Base-by-base conservation (phyloP, 2,888 invertebrate genomes). In the Bunonema sp. region DNA sequence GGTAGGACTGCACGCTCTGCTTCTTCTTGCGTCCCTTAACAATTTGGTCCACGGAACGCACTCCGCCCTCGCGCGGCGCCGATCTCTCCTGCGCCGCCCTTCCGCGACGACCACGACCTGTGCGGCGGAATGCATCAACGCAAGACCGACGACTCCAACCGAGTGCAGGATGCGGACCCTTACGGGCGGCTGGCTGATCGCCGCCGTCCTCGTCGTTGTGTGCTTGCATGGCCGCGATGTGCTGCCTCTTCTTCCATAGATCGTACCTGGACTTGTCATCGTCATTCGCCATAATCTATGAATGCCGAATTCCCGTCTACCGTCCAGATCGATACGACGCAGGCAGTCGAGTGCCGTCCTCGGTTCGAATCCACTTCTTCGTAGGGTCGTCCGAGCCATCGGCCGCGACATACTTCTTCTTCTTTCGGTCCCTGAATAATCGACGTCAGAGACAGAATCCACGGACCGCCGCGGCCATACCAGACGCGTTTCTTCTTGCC, bases 341-440 rank as follows among this genome's bases (percentile, higher is more conserved):
- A 0, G 89, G 82, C 57, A 97, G 86, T 79, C 59, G 54, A 1
- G 59, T 59, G 15, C 66, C 97, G 46, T 87, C 87, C 73, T 97
- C 97, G 0, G 91, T 91, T 59, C 81, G 80, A 51, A 97, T 88
- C 72, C 82, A 84, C 40, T 80, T 81, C 19, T 73, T 71, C 52
- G 79, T 44, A 16, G 53, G 50, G 51, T 67, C 48, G 38, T 54
- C 41, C 37, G 50, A 37, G 36, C 47, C 30, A 33, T 50, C 47
- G 20, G 67, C 64, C 24, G 93, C 80, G 80, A 86, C n/a, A n/a
- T n/a, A 88, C 74, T 85, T 89, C 77, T 91, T 93, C 71, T 83
- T 81, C 69, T 87, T 86, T 36, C 87, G 77, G 74, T 93, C 91
- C 93, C 93, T 75, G 52, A 3, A 58, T 52, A 21, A 37, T 41